Evolutionary conservation across 2,888 invertebrate genomes (phyloP).

Genomic region (Bombylius major): DNA sequence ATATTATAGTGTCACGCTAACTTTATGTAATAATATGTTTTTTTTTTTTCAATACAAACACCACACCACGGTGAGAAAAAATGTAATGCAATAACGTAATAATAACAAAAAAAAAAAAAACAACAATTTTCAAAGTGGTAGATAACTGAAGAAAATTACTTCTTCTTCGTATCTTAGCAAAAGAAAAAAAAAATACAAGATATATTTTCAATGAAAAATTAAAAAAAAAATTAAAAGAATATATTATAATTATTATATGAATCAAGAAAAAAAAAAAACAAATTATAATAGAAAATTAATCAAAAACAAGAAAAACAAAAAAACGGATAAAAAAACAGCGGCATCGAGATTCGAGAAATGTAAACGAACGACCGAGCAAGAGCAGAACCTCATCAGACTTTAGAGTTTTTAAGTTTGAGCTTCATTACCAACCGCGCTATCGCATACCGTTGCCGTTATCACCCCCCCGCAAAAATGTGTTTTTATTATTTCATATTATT

Average conservation of each 20-base stretch:
- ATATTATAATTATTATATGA: too few species aligned
- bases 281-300: neutral
- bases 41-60: too few species aligned
- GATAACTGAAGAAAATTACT: too few species aligned
- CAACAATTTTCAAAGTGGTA: neutral
- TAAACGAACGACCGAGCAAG: slow-evolving; percentile 18
- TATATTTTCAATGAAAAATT: neutral
- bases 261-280: too few species aligned
- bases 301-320: slow-evolving; percentile 2
- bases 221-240: neutral
- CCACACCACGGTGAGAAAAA: too few species aligned
- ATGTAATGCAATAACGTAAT: too few species aligned
- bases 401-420: slow-evolving; percentile 5
- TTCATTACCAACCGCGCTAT: slow-evolving; percentile 8
- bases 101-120: too few species aligned
- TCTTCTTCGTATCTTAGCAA: too few species aligned
- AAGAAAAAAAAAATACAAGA: neutral
- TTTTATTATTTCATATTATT: too few species aligned
- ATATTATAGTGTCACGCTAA: too few species aligned
- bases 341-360: slow-evolving; percentile 16
- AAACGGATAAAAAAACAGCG: slow-evolving; percentile 3
- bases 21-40: too few species aligned
- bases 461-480: neutral
- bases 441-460: neutral
- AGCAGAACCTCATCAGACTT: slow-evolving; percentile 14